Evolutionary conservation across 2,888 invertebrate genomes (phyloP).

Genomic region (Coleophora deauratella): DNA sequence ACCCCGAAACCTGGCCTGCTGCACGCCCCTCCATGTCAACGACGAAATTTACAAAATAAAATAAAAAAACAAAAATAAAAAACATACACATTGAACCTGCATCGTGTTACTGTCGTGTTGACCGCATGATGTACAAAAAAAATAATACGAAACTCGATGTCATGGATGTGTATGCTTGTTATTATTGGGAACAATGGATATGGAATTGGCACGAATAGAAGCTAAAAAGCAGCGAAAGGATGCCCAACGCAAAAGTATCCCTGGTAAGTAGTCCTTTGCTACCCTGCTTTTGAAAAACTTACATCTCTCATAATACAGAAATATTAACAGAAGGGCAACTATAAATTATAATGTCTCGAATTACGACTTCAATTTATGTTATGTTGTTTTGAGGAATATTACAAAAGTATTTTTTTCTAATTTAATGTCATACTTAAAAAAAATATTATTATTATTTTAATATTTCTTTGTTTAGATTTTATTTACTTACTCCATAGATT

Average conservation of each 20-base stretch:
- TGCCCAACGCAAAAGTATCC: conserved; percentile 81
- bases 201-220: conserved; percentile 77
- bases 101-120: conserved; percentile 70
- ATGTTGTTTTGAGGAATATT: too few relatives aligned
- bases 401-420: too few relatives aligned
- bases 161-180: conserved; percentile 65
- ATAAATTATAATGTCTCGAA: too few relatives aligned
- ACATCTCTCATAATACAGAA: not conserved
- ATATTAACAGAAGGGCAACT: too few relatives aligned
- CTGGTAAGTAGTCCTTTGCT: conserved; percentile 83
- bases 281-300: conserved; percentile 38
- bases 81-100: conserved; percentile 60
- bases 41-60: conserved; percentile 30
- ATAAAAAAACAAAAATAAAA: conserved; percentile 30
- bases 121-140: conserved; percentile 69
- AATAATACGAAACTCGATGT: conserved; percentile 48
- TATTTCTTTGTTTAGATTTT: too few relatives aligned
- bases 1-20: conserved; percentile 64
- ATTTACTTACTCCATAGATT: too few relatives aligned
- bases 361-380: too few relatives aligned
- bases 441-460: too few relatives aligned
- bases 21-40: conserved; percentile 55
- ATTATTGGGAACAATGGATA: conserved; percentile 36
- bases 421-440: too few relatives aligned
- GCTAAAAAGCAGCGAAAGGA: conserved; percentile 95